A percentile compares a stretch with the other conserved stretches of the same genome.
Conservation (phyloP, 1,140 invertebrate genomes). For the Cydia amplana region DNA sequence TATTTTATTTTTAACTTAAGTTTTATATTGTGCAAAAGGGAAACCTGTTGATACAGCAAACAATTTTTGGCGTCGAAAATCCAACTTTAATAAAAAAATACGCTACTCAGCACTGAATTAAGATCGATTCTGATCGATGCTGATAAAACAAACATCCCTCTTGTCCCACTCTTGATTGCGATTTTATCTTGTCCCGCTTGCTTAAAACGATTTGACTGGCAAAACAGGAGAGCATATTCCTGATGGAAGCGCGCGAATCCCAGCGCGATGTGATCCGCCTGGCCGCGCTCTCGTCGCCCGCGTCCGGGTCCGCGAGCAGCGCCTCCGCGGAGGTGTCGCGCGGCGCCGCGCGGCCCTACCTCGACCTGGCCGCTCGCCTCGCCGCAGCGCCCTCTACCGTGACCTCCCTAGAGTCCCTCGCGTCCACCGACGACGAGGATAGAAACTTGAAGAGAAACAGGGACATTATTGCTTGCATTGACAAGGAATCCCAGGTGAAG, state of each 20-base stretch:
- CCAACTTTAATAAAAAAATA: too few species aligned
- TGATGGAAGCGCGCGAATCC: constrained; percentile 87
- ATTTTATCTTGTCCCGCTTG: constrained; percentile 18
- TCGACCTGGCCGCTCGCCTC: constrained; percentile 52
- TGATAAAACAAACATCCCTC: not conserved
- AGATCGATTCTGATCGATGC: not conserved
- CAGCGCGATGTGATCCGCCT: constrained; percentile 81
- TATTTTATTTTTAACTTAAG: not conserved
- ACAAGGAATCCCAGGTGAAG: constrained; percentile 69
- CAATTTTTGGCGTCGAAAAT: too few species aligned
- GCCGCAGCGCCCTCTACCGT: constrained; percentile 57
- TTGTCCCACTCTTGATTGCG: not conserved
- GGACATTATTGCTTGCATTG: constrained; percentile 52
- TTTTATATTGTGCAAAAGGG: too few species aligned
- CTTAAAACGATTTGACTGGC: constrained; percentile 33
- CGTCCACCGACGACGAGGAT: constrained; percentile 65
- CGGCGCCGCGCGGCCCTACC: constrained; percentile 40
- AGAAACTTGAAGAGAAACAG: constrained; percentile 60
- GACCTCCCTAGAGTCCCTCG: constrained; percentile 70
- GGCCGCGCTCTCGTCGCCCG: constrained; percentile 47
- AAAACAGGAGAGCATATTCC: constrained; percentile 86
- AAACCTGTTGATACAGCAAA: too few species aligned
- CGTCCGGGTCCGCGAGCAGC: constrained; percentile 35
- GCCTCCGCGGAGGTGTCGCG: constrained; percentile 35
- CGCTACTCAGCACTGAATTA: too few species aligned